phyloP scores from a whole-genome alignment of 2,797 vertebrate species.

The Myotis myotis region DNA sequence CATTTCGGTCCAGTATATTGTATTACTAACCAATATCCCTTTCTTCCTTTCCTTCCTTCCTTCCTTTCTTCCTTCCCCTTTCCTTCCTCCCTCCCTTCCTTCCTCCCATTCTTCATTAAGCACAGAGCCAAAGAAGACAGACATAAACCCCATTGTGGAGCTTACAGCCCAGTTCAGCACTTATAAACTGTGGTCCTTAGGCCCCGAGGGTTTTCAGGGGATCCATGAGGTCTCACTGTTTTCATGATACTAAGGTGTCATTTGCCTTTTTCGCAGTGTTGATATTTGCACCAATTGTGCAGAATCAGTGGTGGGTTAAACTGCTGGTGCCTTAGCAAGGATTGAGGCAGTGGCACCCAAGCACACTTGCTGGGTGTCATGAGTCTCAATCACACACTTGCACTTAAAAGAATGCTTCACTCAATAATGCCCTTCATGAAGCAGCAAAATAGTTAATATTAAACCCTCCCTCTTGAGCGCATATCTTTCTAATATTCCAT shows the following conservation, averaged over 20 bases:
- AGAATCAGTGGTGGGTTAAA: background rate
- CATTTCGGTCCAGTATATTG: background rate
- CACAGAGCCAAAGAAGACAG: background rate
- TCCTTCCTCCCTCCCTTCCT: background rate
- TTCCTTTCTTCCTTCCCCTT: too few relatives aligned
- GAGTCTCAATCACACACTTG: background rate
- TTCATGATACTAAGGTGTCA: background rate
- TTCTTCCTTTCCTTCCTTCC: background rate
- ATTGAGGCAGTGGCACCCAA: background rate
- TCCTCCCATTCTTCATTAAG: background rate
- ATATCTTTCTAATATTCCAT: background rate
- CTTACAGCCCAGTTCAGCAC: too few relatives aligned
- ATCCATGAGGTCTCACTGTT: background rate
- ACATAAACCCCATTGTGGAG: background rate
- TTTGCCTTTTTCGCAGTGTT: background rate
- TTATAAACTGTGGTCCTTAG: background rate
- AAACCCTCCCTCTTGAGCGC: background rate
- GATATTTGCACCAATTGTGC: fast-evolving
- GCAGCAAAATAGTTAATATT: background rate
- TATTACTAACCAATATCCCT: too few relatives aligned
- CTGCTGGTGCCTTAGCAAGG: too few relatives aligned
- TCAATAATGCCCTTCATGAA: background rate
- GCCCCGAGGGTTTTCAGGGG: background rate
- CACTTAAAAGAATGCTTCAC: background rate
- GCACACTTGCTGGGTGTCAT: too few relatives aligned